Base-by-base conservation (phyloP, 2,113 vertebrate species). In the Parus major region DNA sequence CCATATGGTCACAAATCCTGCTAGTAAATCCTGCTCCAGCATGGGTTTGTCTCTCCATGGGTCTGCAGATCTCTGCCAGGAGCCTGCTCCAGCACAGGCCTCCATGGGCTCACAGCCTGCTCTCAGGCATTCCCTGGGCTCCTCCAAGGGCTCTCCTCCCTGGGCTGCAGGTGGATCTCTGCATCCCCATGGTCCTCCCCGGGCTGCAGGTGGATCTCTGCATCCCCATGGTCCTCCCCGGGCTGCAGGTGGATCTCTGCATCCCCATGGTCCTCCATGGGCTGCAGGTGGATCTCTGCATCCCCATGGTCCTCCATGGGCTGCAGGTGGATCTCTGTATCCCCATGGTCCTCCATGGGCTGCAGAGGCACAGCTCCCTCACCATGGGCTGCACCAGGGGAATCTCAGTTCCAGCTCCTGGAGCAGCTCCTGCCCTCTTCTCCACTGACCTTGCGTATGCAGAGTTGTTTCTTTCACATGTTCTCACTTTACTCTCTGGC, bases 251-350 rank as follows among this genome's bases (percentile, higher is more conserved):
- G 20, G 24, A 29, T 24, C 19, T 31, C 24, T 50, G 36, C 31
- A 10, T 64, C 41, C 13, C 35, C 28, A 13, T 28, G 53, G 39
- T 50, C 17, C 17, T 56, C 9, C 35, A 31, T 0, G 24, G 8
- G 3, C 21, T 83, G 39, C 39, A 71, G 39, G 13, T 16, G 47
- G 41, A 24, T 47, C 41, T 56, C 41, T 21, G 10, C 11, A 18
- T 12, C 5, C 14, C 42, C 5, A 4, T 15, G 27, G 2, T 7
- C 1, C 7, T n/a, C n/a, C 41, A 12, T 3, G n/a, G 9, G 9
- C 39, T 46, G 22, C 68, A 46, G 36, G 12, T 20, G 20, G 24
- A 29, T 24, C 19, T 31, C 24, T 50, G 36, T 24, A 10, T 64
- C 41, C 13, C 35, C 28, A 13, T 28, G 53, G 39, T 10, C 1